A percentile compares a stretch with the other conserved stretches of the same genome.
These are phyloP conservation scores for Eudyptes chrysolophus DNA, from an alignment of 2,113 vertebrate genomes.

Conservation along the genomic window DNA sequence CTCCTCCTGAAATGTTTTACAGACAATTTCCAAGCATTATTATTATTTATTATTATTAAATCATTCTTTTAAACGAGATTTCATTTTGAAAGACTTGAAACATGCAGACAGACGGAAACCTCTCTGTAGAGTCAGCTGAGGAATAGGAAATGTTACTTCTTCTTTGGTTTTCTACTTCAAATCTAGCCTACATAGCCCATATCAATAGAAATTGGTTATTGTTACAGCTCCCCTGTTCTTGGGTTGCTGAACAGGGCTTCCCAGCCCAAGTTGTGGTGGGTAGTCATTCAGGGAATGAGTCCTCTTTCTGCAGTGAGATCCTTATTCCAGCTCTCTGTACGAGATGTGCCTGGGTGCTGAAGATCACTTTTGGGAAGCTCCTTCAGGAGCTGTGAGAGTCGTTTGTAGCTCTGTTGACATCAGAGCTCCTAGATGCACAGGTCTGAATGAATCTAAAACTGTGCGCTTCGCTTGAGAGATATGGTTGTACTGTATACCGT, in stretches of 20 bases:
- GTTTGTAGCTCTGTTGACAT: not conserved
- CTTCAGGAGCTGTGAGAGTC: not conserved
- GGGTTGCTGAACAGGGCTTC: not conserved
- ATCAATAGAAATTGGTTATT: not conserved
- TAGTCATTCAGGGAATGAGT: not conserved
- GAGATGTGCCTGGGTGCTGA: not conserved
- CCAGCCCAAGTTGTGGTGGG: not conserved
- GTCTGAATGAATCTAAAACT: not conserved
- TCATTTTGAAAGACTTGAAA: not conserved
- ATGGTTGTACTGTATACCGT: fast-evolving
- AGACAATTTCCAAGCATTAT: not conserved
- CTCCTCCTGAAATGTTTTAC: not conserved
- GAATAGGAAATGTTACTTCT: not conserved
- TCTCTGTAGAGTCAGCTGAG: not conserved
- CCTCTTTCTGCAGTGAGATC: not conserved
- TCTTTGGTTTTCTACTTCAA: not conserved
- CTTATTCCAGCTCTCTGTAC: not conserved
- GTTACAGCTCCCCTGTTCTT: not conserved
- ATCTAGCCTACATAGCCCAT: not conserved
- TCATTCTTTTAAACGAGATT: not conserved
- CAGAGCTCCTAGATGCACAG: not conserved
- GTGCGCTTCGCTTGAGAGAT: fast-evolving
- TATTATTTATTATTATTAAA: not conserved
- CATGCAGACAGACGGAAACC: not conserved
- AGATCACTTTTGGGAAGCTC: not conserved